These are phyloP conservation scores for Tupaia tana DNA, from an alignment of 2,113 vertebrate genomes.

Conservation along the genomic window DNA sequence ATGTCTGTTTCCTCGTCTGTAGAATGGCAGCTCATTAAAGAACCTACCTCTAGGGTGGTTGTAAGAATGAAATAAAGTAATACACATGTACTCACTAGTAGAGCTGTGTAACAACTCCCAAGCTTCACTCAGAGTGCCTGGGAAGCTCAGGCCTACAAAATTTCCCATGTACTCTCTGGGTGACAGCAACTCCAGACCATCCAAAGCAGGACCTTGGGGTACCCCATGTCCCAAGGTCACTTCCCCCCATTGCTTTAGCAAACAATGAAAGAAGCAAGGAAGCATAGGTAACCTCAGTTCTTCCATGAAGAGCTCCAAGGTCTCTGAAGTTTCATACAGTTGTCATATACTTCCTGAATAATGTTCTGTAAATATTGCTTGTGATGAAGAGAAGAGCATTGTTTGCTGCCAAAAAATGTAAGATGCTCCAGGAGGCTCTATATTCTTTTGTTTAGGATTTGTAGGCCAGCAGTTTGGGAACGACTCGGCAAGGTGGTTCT, in stretches of 20 bases:
- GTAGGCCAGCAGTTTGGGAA: too few relatives aligned
- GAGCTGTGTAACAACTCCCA: not conserved
- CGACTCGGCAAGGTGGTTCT: not conserved
- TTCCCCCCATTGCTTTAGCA: rapidly evolving
- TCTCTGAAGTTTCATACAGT: too few relatives aligned
- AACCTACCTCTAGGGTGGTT: not conserved
- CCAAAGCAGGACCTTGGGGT: too few relatives aligned
- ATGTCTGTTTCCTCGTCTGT: not conserved
- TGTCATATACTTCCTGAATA: not conserved
- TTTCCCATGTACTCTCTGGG: not conserved
- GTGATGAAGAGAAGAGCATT: not conserved
- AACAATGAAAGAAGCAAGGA: not conserved
- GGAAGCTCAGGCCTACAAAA: not conserved
- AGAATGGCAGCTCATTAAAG: not conserved
- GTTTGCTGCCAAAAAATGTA: rapidly evolving
- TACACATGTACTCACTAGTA: rapidly evolving
- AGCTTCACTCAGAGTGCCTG: rapidly evolving
- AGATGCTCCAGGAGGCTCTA: not conserved
- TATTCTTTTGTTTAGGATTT: not conserved
- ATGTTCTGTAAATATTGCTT: rapidly evolving
- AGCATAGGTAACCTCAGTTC: rapidly evolving
- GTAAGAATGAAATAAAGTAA: not conserved
- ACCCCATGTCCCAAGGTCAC: not conserved
- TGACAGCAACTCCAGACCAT: not conserved
- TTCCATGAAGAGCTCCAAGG: too few relatives aligned